Evolutionary conservation across 2,888 invertebrate species (phyloP).

Genomic region (Diogma glabrata): DNA sequence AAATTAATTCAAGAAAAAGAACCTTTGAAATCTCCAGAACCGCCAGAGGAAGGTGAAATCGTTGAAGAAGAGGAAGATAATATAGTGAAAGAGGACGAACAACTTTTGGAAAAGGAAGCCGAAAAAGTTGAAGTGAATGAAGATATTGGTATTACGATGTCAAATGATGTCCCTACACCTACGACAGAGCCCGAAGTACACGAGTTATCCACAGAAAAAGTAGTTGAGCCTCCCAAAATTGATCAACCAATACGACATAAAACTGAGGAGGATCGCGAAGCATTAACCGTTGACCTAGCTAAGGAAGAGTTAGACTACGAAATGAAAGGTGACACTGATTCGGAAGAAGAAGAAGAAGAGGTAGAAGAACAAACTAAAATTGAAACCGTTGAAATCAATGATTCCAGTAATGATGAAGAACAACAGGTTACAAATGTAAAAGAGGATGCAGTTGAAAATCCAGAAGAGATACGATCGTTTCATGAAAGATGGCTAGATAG

Average conservation of each 20-base stretch:
- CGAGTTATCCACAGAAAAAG: constrained; percentile 12
- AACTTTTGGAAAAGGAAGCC: constrained; percentile 11
- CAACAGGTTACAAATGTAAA: not conserved
- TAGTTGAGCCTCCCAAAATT: constrained; percentile 25
- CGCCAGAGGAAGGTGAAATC: constrained; percentile 17
- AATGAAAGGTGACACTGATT: constrained; percentile 34
- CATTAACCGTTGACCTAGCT: constrained; percentile 28
- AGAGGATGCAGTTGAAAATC: constrained; percentile 12
- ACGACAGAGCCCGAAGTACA: too few relatives aligned
- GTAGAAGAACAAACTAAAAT: constrained; percentile 17
- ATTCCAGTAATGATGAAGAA: constrained; percentile 20
- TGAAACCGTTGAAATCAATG: constrained; percentile 6
- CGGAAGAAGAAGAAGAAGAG: constrained; percentile 23
- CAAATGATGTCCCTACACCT: not conserved
- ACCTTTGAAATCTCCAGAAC: not conserved
- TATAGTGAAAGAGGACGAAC: not conserved
- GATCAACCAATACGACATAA: constrained; percentile 37
- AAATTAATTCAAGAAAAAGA: constrained; percentile 14
- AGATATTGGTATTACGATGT: constrained; percentile 10
- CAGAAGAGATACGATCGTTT: not conserved
- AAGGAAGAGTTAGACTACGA: constrained; percentile 33
- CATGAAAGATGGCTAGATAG: constrained; percentile 46
- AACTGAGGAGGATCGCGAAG: constrained; percentile 21
- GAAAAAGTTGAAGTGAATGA: constrained; percentile 9
- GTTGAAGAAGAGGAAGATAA: constrained; percentile 14